These are phyloP conservation scores for Pundamilia nyererei DNA, from an alignment of 2,113 vertebrate species.

Conservation along the genomic window DNA sequence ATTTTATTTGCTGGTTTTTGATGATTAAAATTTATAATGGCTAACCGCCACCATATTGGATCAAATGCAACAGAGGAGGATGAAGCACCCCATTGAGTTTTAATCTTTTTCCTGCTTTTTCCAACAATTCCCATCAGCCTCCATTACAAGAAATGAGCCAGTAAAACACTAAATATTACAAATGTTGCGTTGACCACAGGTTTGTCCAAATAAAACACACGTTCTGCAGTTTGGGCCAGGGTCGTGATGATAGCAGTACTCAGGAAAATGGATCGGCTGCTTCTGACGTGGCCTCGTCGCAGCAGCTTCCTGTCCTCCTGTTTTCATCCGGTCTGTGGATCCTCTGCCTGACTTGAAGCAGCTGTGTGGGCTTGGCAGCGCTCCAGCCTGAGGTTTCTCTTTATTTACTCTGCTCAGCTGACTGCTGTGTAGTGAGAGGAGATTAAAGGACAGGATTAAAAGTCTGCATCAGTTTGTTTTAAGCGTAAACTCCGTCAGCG, in stretches of 20 bases:
- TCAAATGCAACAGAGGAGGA: background rate
- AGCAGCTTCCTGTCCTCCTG: background rate
- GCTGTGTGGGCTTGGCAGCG: background rate
- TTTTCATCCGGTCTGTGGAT: background rate
- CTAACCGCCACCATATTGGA: background rate
- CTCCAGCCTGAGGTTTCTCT: background rate
- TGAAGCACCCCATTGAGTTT: background rate
- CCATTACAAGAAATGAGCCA: background rate
- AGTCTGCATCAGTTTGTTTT: background rate
- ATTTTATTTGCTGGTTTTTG: background rate
- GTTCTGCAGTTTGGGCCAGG: background rate
- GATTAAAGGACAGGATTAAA: background rate
- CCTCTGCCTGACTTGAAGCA: background rate
- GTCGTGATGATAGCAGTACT: background rate
- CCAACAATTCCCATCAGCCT: background rate
- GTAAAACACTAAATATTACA: background rate
- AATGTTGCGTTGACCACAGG: background rate
- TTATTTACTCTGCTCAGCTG: background rate
- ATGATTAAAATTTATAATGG: background rate
- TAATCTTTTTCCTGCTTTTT: background rate
- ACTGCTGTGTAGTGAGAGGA: background rate
- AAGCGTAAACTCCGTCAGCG: background rate
- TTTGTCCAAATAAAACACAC: background rate
- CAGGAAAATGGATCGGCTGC: background rate
- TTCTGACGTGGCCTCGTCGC: background rate